Base-by-base conservation (phyloP, 2,888 invertebrate species). In the Tineola bisselliella region DNA sequence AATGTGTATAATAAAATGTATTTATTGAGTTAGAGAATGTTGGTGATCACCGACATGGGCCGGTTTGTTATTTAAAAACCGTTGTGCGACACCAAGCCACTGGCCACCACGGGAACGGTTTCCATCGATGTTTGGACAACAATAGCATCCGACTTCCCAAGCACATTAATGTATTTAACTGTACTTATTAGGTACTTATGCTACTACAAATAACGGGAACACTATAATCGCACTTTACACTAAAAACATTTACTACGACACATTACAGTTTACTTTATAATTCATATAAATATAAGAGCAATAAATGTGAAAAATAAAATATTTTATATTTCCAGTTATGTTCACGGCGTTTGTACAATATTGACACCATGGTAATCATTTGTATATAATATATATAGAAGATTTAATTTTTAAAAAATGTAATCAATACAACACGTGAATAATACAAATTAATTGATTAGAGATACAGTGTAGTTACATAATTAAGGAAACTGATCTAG, bases 11-110 rank as follows among this genome's bases (percentile, higher is more conserved):
- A 54, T 19, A 54, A 25, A 54, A 5, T 25, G 17, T 54, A 25
- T 54, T 54, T 54, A 54, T 54, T 25, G n/a, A 18, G 19, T 15
- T 31, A 31, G 15, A 11, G 18, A 52, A 33, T 66, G 64, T 62
- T 59, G 1, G 31, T n/a, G 33, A 33, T 33, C 58, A 17, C 33
- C 6, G 58, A 31, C 58, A 58, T 30, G 13, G 12, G 33, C 58
- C 58, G 58, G 58, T 58, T 58, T 58, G n/a, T 31, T 19, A 15
- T 25, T 25, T 59, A 67, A 67, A 68, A 70, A 75, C 81, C 76
- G 83, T 79, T 80, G 73, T 67, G 60, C 68, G 74, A 71, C 73
- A 69, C 56, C 61, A 33, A n/a, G 15, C 13, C 3, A 30, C 33
- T 58, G 58, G 56, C 18, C 56, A 56, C 69, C 62, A 11, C 58